Percentiles rank a stretch among this genome's conserved stretches.
Evolutionary conservation across 2,888 invertebrate species (phyloP).

Genomic region (Didymodactylos carnosus): DNA sequence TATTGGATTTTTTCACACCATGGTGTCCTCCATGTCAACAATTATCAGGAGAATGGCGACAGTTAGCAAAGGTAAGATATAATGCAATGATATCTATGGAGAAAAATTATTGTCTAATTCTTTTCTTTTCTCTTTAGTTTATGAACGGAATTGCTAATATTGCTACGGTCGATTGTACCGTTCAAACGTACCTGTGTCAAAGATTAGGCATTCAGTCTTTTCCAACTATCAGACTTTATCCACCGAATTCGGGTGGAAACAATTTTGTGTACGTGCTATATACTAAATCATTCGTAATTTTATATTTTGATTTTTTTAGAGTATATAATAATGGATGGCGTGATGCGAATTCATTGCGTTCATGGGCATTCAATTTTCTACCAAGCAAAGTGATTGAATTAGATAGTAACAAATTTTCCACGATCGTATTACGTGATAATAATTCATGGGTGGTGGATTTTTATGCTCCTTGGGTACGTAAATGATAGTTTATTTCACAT

Average conservation of each 20-base stretch:
- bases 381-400: slow-evolving; percentile 40
- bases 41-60: slow-evolving; percentile 48
- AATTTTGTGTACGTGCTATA: slow-evolving; percentile 20
- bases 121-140: slow-evolving; percentile 26
- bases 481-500: too few species aligned
- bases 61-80: slow-evolving; percentile 39
- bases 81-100: not conserved
- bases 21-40: slow-evolving; percentile 57
- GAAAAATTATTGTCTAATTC: too few species aligned
- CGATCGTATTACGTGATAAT: slow-evolving; percentile 40
- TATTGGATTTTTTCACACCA: slow-evolving; percentile 52
- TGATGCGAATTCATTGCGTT: slow-evolving; percentile 43
- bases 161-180: slow-evolving; percentile 49
- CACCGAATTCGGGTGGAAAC: slow-evolving; percentile 34
- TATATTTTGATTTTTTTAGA: slow-evolving; percentile 29
- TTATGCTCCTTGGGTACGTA: too few species aligned
- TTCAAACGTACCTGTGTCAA: slow-evolving; percentile 41
- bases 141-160: slow-evolving; percentile 41
- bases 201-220: slow-evolving; percentile 45
- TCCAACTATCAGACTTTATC: slow-evolving; percentile 50
- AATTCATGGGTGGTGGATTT: slow-evolving; percentile 38
- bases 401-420: slow-evolving; percentile 31
- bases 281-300: slow-evolving; percentile 19
- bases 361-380: slow-evolving; percentile 46
- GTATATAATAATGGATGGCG: slow-evolving; percentile 44